Conservation (phyloP, 2,888 invertebrate species). For the Neoascia interrupta region DNA sequence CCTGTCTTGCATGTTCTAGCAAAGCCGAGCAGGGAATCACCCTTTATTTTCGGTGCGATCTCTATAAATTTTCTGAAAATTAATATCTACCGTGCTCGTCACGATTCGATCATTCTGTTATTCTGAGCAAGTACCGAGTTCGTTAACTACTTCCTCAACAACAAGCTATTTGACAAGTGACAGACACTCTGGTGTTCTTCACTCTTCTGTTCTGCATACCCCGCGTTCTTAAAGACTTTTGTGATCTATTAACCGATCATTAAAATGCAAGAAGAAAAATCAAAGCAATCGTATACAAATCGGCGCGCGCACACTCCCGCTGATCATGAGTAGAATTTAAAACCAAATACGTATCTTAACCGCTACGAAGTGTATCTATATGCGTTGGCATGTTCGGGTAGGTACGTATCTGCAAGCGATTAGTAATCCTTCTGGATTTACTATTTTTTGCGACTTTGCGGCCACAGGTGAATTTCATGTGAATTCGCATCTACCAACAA, state of each 20-base stretch:
- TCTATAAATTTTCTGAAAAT: conserved; percentile 17
- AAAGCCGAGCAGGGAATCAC: conserved; percentile 33
- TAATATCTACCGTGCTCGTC: neutral
- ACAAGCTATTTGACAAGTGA: conserved; percentile 46
- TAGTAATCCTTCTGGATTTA: conserved; percentile 10
- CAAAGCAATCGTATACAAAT: conserved; percentile 58
- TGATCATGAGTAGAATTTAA: conserved; percentile 43
- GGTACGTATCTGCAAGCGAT: conserved; percentile 2
- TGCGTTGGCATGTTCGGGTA: neutral
- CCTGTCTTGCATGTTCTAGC: conserved; percentile 47
- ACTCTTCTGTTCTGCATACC: neutral
- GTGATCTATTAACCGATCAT: conserved; percentile 44
- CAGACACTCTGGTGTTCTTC: conserved; percentile 9
- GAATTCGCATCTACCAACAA: conserved; percentile 24
- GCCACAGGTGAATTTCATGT: conserved; percentile 36
- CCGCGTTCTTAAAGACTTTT: neutral
- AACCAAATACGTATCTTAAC: conserved; percentile 13
- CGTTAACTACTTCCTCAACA: conserved; percentile 55
- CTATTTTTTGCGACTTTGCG: neutral
- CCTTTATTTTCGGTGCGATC: conserved; percentile 32
- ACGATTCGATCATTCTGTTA: conserved; percentile 18
- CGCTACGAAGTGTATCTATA: neutral
- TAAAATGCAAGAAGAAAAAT: conserved; percentile 29
- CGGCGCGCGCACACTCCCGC: conserved; percentile 36
- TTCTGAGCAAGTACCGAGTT: conserved; percentile 36